Percentiles rank a stretch among this genome's conserved stretches.
These are phyloP conservation scores for Oreochromis aureus DNA, from an alignment of 2,113 vertebrate species.

Conservation along the genomic window DNA sequence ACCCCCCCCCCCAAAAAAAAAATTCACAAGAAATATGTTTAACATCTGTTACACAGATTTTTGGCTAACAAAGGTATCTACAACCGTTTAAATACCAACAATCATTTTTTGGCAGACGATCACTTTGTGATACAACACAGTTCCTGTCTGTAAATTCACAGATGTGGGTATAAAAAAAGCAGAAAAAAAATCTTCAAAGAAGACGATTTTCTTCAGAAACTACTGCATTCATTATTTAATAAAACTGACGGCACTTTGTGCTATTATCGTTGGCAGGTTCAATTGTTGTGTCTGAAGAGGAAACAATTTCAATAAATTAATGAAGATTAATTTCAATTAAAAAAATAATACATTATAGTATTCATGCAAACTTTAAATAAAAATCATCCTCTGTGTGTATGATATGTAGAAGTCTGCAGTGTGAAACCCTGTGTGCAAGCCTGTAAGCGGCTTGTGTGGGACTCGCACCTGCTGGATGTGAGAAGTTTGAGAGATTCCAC, in stretches of 20 bases:
- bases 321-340: background rate
- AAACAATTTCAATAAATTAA: background rate
- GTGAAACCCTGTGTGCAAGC: background rate
- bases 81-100: too few relatives aligned
- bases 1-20: too few relatives aligned
- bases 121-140: background rate
- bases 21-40: too few relatives aligned
- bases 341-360: fast-evolving
- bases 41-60: too few relatives aligned
- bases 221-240: background rate
- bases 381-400: background rate
- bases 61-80: too few relatives aligned
- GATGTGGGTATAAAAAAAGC: background rate
- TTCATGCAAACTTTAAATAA: background rate
- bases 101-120: background rate
- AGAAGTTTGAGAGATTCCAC: conserved; percentile 76
- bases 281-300: background rate
- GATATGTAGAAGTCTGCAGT: background rate
- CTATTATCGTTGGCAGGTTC: background rate
- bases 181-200: background rate
- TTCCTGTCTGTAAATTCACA: background rate
- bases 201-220: background rate
- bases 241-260: background rate
- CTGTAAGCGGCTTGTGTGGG: background rate
- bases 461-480: conserved; percentile 71